Evolutionary conservation across 2,797 vertebrate species (phyloP).

Genomic region (Bradypodion pumilum): DNA sequence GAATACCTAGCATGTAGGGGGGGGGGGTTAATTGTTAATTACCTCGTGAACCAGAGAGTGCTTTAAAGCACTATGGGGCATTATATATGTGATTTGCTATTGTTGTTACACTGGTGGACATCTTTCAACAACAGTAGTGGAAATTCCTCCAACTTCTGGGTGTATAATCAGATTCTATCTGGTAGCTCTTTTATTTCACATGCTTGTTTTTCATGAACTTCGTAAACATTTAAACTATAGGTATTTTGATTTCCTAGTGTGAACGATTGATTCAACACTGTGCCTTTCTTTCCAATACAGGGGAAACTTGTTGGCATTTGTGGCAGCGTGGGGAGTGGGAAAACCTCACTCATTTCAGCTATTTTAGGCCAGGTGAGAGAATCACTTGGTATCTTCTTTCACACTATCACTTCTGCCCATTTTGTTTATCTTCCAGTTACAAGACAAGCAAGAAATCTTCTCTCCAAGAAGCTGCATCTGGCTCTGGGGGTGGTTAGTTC

Average conservation of each 20-base stretch:
- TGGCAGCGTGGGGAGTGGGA: slow-evolving; percentile 92
- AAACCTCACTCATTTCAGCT: slow-evolving; percentile 90
- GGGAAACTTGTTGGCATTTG: slow-evolving; percentile 91
- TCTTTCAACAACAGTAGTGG: neutral
- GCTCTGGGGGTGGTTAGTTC: neutral
- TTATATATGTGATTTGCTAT: too few species aligned
- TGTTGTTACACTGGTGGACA: neutral
- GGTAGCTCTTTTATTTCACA: too few species aligned
- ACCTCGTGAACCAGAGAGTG: too few species aligned
- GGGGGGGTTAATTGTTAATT: too few species aligned
- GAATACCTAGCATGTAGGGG: too few species aligned
- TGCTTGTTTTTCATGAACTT: neutral
- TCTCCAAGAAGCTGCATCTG: neutral
- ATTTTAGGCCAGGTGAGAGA: slow-evolving; percentile 90
- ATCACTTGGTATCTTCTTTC: slow-evolving; percentile 4
- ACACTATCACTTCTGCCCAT: neutral
- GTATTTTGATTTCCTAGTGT: neutral
- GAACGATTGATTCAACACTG: neutral
- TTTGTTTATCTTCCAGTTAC: neutral
- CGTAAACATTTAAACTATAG: neutral
- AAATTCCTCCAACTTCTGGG: too few species aligned
- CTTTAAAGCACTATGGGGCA: too few species aligned
- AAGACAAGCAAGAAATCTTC: neutral
- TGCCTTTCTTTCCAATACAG: slow-evolving; percentile 67
- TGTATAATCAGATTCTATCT: neutral